Evolutionary conservation across 1,140 invertebrate genomes (phyloP), one percentile per base, ranked within the genome.

Genomic region (Caenorhabditis briggsae): DNA sequence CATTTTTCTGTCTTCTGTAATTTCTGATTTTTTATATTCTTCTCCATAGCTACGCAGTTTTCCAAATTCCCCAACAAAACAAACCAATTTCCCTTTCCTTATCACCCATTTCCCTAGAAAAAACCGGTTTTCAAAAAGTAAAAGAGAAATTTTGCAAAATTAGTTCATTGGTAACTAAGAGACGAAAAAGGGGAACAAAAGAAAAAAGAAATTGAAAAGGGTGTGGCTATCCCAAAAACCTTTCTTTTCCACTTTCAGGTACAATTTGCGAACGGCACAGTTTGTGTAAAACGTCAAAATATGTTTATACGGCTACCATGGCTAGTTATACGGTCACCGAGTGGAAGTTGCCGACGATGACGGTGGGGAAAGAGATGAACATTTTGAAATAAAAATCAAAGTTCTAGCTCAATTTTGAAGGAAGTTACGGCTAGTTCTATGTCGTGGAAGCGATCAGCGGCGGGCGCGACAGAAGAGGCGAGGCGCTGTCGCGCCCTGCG

Each of bases 251-350:
- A 53, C 11, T 53, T 78, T 78, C 46, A 78, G 70, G 70, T 50
- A 78, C 70, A 50, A 78, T 78, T 53, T 78, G 70, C 20, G 70
- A 78, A 50, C 70, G 70, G 23, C 46, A 78, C 8, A 53, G 23
- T 78, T 46, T 78, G 12, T 78, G 84, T 12, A 85, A 46, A 16
- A 74, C 84, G 14, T 85, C 61, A 1, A 85, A 85, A 33, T 85
- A 55, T 74, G 61, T 85, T 41, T 61, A 78, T 48, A 53, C 46
- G 18, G 46, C 23, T 14, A 74, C 84, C 18, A 85, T 85, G 84
- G 46, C 61, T 5, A 65, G 65, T 18, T 85, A 85, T 56, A 74
- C 84, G 23, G 84, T 85, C 5, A 85, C 84, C 1, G 65, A 85
- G 20, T 85, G 84, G 84, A 50, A 85, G 53, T n/a, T 85, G 64